Conservation (phyloP, 2,888 invertebrate species). For the Watsonalla binaria region DNA sequence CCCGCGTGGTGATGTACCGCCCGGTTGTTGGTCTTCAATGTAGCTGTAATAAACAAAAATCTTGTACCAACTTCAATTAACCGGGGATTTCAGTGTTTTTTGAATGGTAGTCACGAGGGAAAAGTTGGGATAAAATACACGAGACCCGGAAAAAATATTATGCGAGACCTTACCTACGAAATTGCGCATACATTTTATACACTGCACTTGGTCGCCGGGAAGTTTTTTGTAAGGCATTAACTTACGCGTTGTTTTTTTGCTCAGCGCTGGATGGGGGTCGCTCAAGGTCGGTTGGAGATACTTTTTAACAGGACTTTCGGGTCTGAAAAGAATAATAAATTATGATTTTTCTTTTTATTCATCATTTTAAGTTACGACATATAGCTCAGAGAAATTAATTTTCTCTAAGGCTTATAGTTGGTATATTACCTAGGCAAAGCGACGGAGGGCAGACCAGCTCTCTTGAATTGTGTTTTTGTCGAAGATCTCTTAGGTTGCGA, state of each 20-base stretch:
- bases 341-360: too few species aligned
- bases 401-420: background rate
- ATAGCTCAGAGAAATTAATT: too few species aligned
- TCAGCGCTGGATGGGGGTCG: slow-evolving; percentile 81
- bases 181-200: too few species aligned
- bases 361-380: too few species aligned
- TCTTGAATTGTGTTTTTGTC: slow-evolving; percentile 62
- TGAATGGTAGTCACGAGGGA: too few species aligned
- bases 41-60: slow-evolving; percentile 22
- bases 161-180: too few species aligned
- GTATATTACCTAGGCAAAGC: slow-evolving; percentile 55
- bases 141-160: too few species aligned
- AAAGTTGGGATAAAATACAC: too few species aligned
- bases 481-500: slow-evolving; percentile 62
- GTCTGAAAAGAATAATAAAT: slow-evolving; percentile 74
- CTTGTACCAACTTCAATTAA: slow-evolving; percentile 4
- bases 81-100: slow-evolving; percentile 4
- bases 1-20: slow-evolving; percentile 18
- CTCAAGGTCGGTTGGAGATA: slow-evolving; percentile 90
- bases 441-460: slow-evolving; percentile 59
- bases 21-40: slow-evolving; percentile 41
- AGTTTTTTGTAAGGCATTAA: slow-evolving; percentile 9
- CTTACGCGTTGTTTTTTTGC: slow-evolving; percentile 81
- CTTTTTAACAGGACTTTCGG: slow-evolving; percentile 89
- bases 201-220: too few species aligned